Conservation (phyloP, 1,140 invertebrate species). For the Bombus cullumanus region DNA sequence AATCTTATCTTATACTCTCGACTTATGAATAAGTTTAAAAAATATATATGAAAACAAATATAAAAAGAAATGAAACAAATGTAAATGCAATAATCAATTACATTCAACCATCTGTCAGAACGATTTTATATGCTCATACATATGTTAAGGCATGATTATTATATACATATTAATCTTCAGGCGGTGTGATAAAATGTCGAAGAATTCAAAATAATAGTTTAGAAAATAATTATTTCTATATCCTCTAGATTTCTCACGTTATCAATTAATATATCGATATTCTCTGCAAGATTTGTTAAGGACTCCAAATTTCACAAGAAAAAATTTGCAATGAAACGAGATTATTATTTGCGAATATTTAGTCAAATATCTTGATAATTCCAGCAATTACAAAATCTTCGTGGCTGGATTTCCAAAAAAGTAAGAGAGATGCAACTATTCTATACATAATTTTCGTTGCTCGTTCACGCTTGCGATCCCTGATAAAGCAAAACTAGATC, state of each 20-base stretch:
- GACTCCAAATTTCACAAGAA: neutral
- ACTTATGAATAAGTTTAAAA: neutral
- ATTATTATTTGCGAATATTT: neutral
- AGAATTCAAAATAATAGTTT: too few species aligned
- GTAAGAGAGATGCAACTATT: neutral
- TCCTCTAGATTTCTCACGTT: neutral
- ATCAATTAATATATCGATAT: neutral
- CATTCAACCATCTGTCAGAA: too few species aligned
- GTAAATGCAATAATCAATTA: too few species aligned
- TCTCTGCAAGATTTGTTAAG: neutral
- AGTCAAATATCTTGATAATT: neutral
- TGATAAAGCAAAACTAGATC: constrained; percentile 30
- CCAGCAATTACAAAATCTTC: too few species aligned
- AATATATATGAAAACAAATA: too few species aligned
- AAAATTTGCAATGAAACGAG: neutral
- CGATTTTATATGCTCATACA: too few species aligned
- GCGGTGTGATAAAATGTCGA: too few species aligned
- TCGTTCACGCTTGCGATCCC: neutral
- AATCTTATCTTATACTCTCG: neutral
- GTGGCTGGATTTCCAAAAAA: neutral
- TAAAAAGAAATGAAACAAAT: too few species aligned
- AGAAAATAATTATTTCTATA: too few species aligned
- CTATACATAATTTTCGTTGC: neutral
- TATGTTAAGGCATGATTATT: too few species aligned
- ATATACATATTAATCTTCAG: too few species aligned